Conservation (phyloP, 2,888 invertebrate species). For the Aethes cnicana region DNA sequence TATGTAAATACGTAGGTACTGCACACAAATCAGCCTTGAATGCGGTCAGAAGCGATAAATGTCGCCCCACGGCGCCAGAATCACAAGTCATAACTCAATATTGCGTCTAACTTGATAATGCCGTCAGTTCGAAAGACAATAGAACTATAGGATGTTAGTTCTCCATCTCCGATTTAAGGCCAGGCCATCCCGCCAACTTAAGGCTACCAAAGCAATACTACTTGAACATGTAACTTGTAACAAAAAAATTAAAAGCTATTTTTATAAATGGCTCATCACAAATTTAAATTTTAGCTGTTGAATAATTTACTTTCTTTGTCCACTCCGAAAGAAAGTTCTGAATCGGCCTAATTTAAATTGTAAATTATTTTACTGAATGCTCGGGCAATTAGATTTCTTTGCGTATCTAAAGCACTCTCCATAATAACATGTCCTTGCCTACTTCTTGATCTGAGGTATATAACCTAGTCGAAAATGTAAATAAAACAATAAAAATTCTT, state of each 20-base stretch:
- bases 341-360: conserved; percentile 17
- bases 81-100: conserved; percentile 52
- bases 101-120: conserved; percentile 43
- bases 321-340: conserved; percentile 1
- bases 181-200: too few species aligned
- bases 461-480: too few species aligned
- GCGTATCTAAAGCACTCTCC: too few species aligned
- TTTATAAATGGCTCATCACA: conserved; percentile 2
- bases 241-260: neutral
- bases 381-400: too few species aligned
- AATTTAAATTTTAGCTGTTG: neutral
- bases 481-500: too few species aligned
- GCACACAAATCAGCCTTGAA: conserved; percentile 37
- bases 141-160: conserved; percentile 37
- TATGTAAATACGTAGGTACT: conserved; percentile 28
- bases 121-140: conserved; percentile 41
- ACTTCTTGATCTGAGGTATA: too few species aligned
- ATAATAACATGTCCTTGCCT: too few species aligned
- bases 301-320: conserved; percentile 2
- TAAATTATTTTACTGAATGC: conserved; percentile 17
- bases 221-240: too few species aligned
- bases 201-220: too few species aligned
- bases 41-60: conserved; percentile 48
- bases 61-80: conserved; percentile 35
- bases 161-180: neutral